Evolutionary conservation across 2,797 vertebrate genomes (phyloP).

Genomic region (Fringilla coelebs): DNA sequence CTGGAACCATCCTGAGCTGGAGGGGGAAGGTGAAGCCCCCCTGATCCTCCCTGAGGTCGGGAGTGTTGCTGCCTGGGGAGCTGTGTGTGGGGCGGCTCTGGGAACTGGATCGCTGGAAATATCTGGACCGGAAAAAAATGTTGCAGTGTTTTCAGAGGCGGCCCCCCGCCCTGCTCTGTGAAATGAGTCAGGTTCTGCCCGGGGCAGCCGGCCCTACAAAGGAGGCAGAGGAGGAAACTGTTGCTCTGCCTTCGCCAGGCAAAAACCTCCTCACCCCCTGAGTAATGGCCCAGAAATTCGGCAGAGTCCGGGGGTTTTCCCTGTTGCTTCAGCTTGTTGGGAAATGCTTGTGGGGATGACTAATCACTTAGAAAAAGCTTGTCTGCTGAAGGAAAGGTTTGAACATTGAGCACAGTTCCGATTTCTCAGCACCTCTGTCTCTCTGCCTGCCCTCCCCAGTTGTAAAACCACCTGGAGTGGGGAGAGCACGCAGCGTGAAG

Average conservation of each 20-base stretch:
- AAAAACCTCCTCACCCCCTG: conserved; percentile 15
- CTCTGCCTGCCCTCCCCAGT: background rate
- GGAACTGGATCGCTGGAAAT: background rate
- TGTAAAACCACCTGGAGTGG: background rate
- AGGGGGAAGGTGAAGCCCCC: background rate
- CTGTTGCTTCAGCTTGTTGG: background rate
- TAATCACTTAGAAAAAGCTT: background rate
- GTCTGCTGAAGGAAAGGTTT: background rate
- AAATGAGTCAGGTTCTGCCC: conserved; percentile 41
- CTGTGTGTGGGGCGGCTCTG: background rate
- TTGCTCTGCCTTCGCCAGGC: conserved; percentile 33
- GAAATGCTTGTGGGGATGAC: conserved; percentile 36
- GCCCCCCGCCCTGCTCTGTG: background rate
- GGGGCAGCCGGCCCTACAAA: background rate
- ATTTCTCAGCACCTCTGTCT: background rate
- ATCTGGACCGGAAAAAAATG: background rate
- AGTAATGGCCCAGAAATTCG: conserved; percentile 12
- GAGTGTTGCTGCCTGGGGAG: fast-evolving
- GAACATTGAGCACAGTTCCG: background rate
- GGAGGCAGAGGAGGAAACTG: conserved; percentile 10
- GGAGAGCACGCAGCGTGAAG: background rate
- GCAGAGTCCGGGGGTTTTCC: background rate
- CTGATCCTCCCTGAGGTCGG: fast-evolving
- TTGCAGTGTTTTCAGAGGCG: background rate
- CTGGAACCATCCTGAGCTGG: background rate